phyloP scores from a whole-genome alignment of 2,888 invertebrate species.

The Magallana nippona region DNA sequence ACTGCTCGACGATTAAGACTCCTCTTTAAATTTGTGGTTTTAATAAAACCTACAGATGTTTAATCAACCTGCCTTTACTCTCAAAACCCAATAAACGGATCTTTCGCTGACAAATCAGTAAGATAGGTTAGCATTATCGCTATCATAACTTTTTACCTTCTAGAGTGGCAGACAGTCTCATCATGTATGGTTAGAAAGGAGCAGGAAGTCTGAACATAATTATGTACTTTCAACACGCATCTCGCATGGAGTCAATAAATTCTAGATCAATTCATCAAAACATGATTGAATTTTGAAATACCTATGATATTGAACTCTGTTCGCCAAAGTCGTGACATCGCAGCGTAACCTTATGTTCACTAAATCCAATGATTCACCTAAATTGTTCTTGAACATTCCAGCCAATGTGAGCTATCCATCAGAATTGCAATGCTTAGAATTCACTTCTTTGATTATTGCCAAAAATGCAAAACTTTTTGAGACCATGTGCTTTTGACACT shows the following conservation, averaged over 20 bases:
- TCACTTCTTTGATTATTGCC: not conserved
- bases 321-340: constrained; percentile 27
- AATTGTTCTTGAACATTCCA: not conserved
- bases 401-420: not conserved
- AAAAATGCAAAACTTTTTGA: not conserved
- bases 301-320: constrained; percentile 12
- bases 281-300: constrained; percentile 11
- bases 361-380: constrained; percentile 10
- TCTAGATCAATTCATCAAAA: constrained; percentile 22
- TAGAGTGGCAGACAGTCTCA: not conserved
- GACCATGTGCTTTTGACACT: too few relatives aligned
- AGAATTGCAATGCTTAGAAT: not conserved
- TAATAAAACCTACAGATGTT: constrained; percentile 28
- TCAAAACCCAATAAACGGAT: not conserved
- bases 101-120: not conserved
- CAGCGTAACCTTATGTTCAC: constrained; percentile 5
- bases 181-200: not conserved
- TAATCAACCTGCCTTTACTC: constrained; percentile 25
- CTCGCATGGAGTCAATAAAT: constrained; percentile 7
- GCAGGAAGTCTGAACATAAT: constrained; percentile 3
- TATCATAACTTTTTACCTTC: not conserved
- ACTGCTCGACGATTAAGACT: constrained; percentile 4
- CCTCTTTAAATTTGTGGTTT: constrained; percentile 33
- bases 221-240: not conserved
- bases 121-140: not conserved